A percentile compares a stretch with the other conserved stretches of the same genome.
Conservation (phyloP, 2,888 invertebrate species). For the Mactromeris polynyma region DNA sequence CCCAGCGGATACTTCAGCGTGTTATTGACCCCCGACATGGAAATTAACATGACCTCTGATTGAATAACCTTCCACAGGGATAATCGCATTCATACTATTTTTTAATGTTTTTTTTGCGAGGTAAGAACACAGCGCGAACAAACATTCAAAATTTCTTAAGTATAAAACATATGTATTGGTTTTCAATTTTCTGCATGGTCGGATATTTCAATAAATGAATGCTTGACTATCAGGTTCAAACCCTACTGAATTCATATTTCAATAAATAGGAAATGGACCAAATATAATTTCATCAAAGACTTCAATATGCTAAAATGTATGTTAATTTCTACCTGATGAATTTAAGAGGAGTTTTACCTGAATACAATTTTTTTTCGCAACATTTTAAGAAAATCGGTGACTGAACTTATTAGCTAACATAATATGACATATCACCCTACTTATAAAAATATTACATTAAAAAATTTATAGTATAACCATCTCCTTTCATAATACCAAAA, state of each 20-base stretch:
- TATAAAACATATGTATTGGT: not conserved
- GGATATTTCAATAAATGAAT: not conserved
- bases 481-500: too few species aligned
- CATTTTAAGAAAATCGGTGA: not conserved
- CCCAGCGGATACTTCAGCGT: not conserved
- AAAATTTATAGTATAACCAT: too few species aligned
- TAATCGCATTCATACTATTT: not conserved
- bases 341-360: not conserved
- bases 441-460: too few species aligned
- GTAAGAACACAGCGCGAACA: not conserved
- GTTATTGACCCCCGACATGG: conserved; percentile 11
- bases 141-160: not conserved
- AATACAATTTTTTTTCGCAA: not conserved
- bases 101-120: not conserved
- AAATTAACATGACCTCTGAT: conserved; percentile 26
- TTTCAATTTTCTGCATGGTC: not conserved
- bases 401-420: too few species aligned
- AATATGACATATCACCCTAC: too few species aligned
- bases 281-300: conserved; percentile 5
- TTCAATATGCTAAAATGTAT: not conserved
- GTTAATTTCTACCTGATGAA: not conserved
- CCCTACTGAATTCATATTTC: not conserved
- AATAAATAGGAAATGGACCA: conserved; percentile 5
- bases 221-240: not conserved
- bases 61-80: conserved; percentile 4